Base-by-base conservation (phyloP, 2,797 vertebrate genomes). In the Epinephelus awoara region DNA sequence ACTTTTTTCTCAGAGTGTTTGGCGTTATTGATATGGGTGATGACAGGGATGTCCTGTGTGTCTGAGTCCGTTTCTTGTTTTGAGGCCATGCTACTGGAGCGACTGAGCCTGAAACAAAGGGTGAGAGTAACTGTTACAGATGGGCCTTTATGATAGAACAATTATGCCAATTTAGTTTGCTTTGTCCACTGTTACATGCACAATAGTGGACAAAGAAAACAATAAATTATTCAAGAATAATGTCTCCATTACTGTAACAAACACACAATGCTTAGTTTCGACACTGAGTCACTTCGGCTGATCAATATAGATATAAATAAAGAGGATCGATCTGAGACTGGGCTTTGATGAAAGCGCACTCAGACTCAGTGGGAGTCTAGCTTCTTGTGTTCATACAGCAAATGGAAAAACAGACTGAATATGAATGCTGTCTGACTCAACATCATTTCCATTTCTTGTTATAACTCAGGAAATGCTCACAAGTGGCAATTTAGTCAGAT, bases 1-100 rank as follows among this genome's bases (percentile, higher is more conserved):
- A 93, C 82, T 85, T 95, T 96, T 92, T 97, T 98, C 91, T 99
- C 97, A 54, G 94, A 93, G 72, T 94, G 93, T 94, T 96, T 97
- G 47, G 95, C 94, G 83, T 95, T 95, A 70, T 38, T 91, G 67
- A 90, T 70, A 29, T 89, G 83, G 23, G 92, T 83, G 29, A 89
- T 85, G 73, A 88, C 49, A 6, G 93, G 64, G 67, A 96, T 91
- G 85, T 98, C 97, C 91, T 97, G 98, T 0, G 96, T 95, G 88
- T 98, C 97, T 6, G 97, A 98, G 91, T 98, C 98, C 3, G 96
- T 96, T 90, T 99, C 97, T 93, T 97, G 97, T 93, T 97, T 98
- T 88, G 98, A 97, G 90, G 97, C 96, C 98, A 99, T 98, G 92
- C 96, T 98, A 94, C 95, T 96, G 90, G 97, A 97, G 90, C 95